Evolutionary conservation across 30 jellyfish, hydroid and myxozoan genomes (phyloP), one percentile per base, ranked within the genome.

Genomic region (Morbakka virulenta): DNA sequence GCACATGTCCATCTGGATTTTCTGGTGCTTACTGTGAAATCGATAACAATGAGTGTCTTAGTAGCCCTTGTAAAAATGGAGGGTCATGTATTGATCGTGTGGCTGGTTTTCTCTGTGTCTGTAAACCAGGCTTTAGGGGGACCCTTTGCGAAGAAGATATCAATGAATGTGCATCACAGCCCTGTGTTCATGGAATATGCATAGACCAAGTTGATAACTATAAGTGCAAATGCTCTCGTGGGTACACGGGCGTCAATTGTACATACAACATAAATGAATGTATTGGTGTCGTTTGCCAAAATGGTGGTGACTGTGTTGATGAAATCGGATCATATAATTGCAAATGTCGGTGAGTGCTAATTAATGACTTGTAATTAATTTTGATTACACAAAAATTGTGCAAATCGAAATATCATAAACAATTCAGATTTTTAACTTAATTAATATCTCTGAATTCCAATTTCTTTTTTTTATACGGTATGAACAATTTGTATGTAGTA

Each of bases 221-320:
- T 63, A 70, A 62, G 26, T 90, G 98, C 66, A 30, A 49, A 41
- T 90, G 98, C 76, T 49, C 6, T 35, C 69, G 84, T 28, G 98
- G 96, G 17, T 90, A 62, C 63, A 66, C 87, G 34, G 98, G 98
- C 0, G 89, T 67, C 4, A 91, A 90, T 63, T 90, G 98, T 66
- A 85, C 98, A 0, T 79, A 79, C 35, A 75, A 84, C 65, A 79
- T 90, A 21, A 91, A 90, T 53, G 98, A 90, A 32, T 90, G 98
- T 50, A 69, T 52, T 12, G 72, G 84, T 66, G 87, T 84, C 12
- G 76, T 67, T 25, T 90, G 98, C 64, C 91, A 87, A 25, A 79
- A 90, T 74, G 98, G 98, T 2, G 98, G 96, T 26, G 72, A 92
- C 1, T 90, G 98, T 47, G 52, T 90, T 24, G 96, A 90, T 65